Base-by-base conservation (phyloP, 1,140 invertebrate species). In the Neodiprion fabricii region DNA sequence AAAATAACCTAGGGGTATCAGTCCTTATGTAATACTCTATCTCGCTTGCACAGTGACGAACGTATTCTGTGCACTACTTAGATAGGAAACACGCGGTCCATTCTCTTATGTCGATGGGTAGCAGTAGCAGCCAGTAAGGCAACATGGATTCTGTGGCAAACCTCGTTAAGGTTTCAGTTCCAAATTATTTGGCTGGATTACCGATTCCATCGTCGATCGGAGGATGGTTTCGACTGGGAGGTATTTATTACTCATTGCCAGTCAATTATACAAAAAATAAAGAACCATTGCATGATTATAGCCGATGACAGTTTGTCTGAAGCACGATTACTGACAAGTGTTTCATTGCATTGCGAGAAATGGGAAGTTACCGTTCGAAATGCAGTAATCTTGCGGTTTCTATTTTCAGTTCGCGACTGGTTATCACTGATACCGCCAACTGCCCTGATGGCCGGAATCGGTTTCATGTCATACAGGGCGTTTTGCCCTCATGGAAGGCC, bases 221-320 rank as follows among this genome's bases (percentile, higher is more conserved):
- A 69, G 95, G 95, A 80, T 95, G 94, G 94, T 95, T 96, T 83
- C 91, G 91, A 79, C 89, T 95, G 74, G 92, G 94, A 87, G 89
- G 95, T 95, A 90, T 89, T 88, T 86, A 71, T 73, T 73, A 65
- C 49, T 67, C 8, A 74, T 21, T 73, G 21, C 47, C 1, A 70
- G 49, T 71, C 12, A 21, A 3, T 50, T 77, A n/a, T 75, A 71
- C 8, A 50, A 70, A 66, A 74, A 47, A 65, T 67, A 12, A 61
- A 74, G 9, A 40, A 40, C 1, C 28, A 2, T 40, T 40, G 28
- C 28, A 5, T 3, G 28, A 40, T 5, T 40, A 4, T 40, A 40
- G 28, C 28, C 5, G 2, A 40, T 40, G 28, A 40, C 28, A 40
- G 1, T 40, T 40, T 40, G 28, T 40, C 28, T 1, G 28, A 40